These are phyloP conservation scores for Chrysolina americana DNA, from an alignment of 2,888 invertebrate genomes.

Conservation along the genomic window DNA sequence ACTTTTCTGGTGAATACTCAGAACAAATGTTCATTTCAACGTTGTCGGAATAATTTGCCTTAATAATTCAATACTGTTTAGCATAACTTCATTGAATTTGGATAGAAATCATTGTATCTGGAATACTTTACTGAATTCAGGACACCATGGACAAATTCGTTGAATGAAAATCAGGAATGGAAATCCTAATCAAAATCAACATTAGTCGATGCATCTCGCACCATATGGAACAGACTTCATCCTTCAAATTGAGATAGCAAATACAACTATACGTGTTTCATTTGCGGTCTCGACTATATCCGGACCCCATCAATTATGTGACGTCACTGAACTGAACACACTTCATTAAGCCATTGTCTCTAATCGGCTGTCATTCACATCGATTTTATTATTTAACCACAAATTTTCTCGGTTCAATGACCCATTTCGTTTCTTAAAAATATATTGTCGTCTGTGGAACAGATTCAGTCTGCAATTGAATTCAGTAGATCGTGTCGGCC, in stretches of 20 bases:
- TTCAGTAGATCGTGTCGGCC: neutral
- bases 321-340: constrained; percentile 35
- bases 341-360: constrained; percentile 54
- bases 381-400: constrained; percentile 51
- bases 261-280: neutral
- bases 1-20: too few species aligned
- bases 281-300: constrained; percentile 36
- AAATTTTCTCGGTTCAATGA: constrained; percentile 39
- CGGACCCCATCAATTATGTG: constrained; percentile 52
- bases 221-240: neutral
- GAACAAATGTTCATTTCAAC: too few species aligned
- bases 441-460: neutral
- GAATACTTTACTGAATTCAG: too few species aligned
- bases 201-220: neutral
- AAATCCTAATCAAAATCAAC: neutral
- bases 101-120: too few species aligned
- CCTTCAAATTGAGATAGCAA: constrained; percentile 11
- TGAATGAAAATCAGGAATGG: too few species aligned
- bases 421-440: constrained; percentile 34
- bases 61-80: too few species aligned
- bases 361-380: constrained; percentile 45
- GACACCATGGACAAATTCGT: too few species aligned
- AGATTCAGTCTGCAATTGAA: constrained; percentile 26
- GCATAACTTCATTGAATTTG: too few species aligned
- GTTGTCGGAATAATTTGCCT: too few species aligned